A percentile compares a stretch with the other conserved stretches of the same genome.
Evolutionary conservation across 2,113 vertebrate genomes (phyloP).

Genomic region (Gila orcuttii): DNA sequence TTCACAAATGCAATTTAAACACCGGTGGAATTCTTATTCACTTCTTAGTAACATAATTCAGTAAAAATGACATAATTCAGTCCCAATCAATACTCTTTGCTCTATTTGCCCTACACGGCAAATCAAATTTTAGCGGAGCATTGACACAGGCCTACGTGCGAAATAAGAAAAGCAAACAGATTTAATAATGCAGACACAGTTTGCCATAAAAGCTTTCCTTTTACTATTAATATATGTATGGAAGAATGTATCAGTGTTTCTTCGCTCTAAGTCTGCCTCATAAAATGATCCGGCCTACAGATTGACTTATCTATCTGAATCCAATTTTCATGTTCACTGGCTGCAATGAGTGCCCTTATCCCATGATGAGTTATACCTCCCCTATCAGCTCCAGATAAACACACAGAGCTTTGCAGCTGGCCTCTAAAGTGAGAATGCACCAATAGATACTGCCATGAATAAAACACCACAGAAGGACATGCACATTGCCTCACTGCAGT

Average conservation of each 20-base stretch:
- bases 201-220: constrained; percentile 46
- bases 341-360: constrained; percentile 74
- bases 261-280: constrained; percentile 56
- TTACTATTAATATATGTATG: constrained; percentile 56
- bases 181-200: constrained; percentile 52
- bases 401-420: constrained; percentile 67
- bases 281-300: constrained; percentile 71
- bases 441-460: constrained; percentile 63
- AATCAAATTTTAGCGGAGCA: background rate
- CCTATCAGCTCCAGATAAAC: constrained; percentile 79
- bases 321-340: constrained; percentile 81
- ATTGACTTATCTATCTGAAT: constrained; percentile 81
- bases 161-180: constrained; percentile 19
- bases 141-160: background rate
- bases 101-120: background rate
- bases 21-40: background rate
- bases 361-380: constrained; percentile 76
- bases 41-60: background rate
- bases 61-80: constrained; percentile 5
- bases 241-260: constrained; percentile 50
- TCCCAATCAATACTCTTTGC: background rate
- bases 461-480: constrained; percentile 64
- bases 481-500: constrained; percentile 46
- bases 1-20: constrained; percentile 26
- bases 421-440: constrained; percentile 59